These are phyloP conservation scores for Argynnis bischoffii DNA, from an alignment of 2,888 invertebrate genomes.

Conservation along the genomic window DNA sequence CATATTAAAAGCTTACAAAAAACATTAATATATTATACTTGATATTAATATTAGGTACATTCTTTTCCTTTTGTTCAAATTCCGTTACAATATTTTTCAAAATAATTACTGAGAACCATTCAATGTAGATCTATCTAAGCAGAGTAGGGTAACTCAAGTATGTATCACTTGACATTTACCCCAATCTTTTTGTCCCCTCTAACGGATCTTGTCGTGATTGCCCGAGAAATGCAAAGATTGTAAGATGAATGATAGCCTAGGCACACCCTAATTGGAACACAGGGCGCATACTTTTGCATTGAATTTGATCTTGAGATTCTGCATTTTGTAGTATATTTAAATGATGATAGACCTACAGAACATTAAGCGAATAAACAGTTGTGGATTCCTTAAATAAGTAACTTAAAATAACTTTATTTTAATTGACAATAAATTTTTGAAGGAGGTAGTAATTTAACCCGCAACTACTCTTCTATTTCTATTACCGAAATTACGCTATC, in stretches of 20 bases:
- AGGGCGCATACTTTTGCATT: slow-evolving; percentile 23
- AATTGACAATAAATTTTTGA: too few species aligned
- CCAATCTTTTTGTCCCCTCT: slow-evolving; percentile 30
- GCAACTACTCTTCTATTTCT: too few species aligned
- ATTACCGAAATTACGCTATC: too few species aligned
- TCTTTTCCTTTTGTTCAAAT: neutral
- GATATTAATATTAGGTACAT: neutral
- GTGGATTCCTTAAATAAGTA: neutral
- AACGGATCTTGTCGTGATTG: slow-evolving; percentile 30
- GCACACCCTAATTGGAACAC: slow-evolving; percentile 31
- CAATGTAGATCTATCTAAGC: neutral
- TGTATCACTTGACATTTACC: slow-evolving; percentile 28
- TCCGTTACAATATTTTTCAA: neutral
- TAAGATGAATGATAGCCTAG: slow-evolving; percentile 29
- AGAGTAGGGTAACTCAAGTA: slow-evolving; percentile 15
- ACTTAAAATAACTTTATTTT: neutral
- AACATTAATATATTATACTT: too few species aligned
- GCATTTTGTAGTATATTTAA: slow-evolving; percentile 6
- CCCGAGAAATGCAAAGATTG: slow-evolving; percentile 24
- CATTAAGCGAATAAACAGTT: neutral
- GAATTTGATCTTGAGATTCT: slow-evolving; percentile 13
- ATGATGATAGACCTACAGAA: neutral
- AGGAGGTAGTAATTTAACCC: too few species aligned
- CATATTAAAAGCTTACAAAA: too few species aligned
- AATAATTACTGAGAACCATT: neutral